These are phyloP conservation scores for Pseudonaja textilis DNA, from an alignment of 2,113 vertebrate species.

Conservation along the genomic window DNA sequence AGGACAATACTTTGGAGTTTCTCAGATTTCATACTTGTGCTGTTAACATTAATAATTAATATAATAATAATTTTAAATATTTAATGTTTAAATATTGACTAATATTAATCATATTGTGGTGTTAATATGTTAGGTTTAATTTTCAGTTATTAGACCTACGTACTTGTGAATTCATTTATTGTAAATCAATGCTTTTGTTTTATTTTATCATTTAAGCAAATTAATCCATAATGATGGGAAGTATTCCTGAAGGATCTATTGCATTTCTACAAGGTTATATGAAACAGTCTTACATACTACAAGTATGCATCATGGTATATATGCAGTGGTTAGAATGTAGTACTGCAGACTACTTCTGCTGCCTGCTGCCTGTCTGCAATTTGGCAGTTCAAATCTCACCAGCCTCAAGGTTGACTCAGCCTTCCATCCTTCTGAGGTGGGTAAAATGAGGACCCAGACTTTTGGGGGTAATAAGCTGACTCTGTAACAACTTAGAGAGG, in stretches of 20 bases:
- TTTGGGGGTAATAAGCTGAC: no score
- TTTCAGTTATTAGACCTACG: not conserved
- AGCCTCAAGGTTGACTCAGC: no score
- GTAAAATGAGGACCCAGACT: no score
- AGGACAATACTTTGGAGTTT: not conserved
- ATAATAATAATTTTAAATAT: not conserved
- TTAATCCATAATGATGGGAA: not conserved
- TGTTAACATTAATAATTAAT: not conserved
- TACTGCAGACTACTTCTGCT: no score
- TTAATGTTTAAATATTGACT: not conserved
- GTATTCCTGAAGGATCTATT: not conserved
- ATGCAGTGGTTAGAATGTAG: not conserved
- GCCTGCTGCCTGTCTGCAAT: no score
- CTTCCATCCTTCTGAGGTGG: no score
- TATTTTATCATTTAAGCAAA: conserved; percentile 8
- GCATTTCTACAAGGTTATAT: not conserved
- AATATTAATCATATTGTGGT: not conserved
- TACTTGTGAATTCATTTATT: not conserved
- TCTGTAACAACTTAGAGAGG: no score
- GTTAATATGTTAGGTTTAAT: not conserved
- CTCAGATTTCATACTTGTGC: not conserved
- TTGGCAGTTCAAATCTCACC: no score
- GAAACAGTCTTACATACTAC: not conserved
- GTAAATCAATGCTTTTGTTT: not conserved
- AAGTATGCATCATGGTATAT: not conserved